Evolutionary conservation across 2,797 vertebrate species (phyloP).

Genomic region (Xiphorhynchus erythropygius): DNA sequence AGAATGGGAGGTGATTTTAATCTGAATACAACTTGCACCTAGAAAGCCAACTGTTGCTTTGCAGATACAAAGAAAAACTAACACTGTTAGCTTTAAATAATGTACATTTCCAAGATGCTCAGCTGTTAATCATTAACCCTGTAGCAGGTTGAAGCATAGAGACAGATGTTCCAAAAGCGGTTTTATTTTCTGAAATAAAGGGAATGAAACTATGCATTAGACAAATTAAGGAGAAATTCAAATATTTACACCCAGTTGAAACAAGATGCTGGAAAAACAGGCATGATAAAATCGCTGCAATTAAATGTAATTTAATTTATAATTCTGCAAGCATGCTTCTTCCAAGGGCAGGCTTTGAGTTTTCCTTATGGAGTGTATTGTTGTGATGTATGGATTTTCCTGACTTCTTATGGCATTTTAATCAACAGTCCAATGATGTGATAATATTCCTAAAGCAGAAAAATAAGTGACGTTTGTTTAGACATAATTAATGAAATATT

Average conservation of each 20-base stretch:
- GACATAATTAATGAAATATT: constrained; percentile 83
- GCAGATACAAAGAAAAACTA: not conserved
- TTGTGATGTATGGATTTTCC: constrained; percentile 58
- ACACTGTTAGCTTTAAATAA: constrained; percentile 21
- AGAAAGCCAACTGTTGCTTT: constrained; percentile 31
- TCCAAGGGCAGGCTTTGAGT: constrained; percentile 29
- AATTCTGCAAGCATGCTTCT: constrained; percentile 30
- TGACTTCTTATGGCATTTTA: constrained; percentile 74
- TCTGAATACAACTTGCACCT: not conserved
- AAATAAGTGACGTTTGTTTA: constrained; percentile 82
- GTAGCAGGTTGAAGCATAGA: constrained; percentile 56
- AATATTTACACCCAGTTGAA: constrained; percentile 63
- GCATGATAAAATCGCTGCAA: constrained; percentile 50
- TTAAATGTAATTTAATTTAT: constrained; percentile 60
- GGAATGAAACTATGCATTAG: constrained; percentile 52
- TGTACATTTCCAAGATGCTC: constrained; percentile 6
- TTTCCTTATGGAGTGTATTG: constrained; percentile 37
- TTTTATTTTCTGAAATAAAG: constrained; percentile 55
- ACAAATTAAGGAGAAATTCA: constrained; percentile 61
- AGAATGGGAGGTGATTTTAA: not conserved
- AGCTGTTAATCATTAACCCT: constrained; percentile 65
- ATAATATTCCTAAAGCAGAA: constrained; percentile 79
- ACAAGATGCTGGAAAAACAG: constrained; percentile 41
- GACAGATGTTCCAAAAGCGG: constrained; percentile 64
- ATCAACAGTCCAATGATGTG: constrained; percentile 76